Percentiles rank a stretch among this genome's conserved stretches.
phyloP scores from a whole-genome alignment of 2,113 vertebrate genomes.

The Hyla sarda region DNA sequence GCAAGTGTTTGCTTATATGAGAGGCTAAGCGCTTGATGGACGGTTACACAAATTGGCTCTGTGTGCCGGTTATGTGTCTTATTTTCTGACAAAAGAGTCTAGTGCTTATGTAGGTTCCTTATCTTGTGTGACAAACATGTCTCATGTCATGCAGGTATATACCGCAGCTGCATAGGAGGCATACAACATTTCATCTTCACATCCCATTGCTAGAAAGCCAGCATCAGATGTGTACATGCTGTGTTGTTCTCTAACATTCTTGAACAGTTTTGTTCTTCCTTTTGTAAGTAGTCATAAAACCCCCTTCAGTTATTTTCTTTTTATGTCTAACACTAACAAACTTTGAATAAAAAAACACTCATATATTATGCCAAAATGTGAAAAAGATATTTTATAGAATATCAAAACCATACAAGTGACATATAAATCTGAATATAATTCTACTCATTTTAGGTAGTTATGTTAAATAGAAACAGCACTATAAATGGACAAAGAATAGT shows the following conservation, averaged over 20 bases:
- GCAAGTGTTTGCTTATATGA: conserved; percentile 33
- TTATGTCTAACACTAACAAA: neutral
- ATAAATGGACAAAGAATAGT: too few species aligned
- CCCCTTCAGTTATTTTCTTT: neutral
- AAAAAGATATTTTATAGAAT: too few species aligned
- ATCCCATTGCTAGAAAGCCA: neutral
- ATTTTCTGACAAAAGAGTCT: conserved; percentile 5
- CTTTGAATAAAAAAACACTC: neutral
- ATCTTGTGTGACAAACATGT: conserved; percentile 29
- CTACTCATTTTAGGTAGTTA: too few species aligned
- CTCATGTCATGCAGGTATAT: neutral
- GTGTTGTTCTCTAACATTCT: neutral
- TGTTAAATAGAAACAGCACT: too few species aligned
- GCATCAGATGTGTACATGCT: neutral
- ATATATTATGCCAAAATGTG: too few species aligned
- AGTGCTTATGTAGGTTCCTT: conserved; percentile 3
- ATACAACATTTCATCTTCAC: conserved; percentile 9
- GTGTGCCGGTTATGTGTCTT: conserved; percentile 24
- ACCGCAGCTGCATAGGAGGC: neutral
- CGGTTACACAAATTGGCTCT: conserved; percentile 30
- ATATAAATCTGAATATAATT: too few species aligned
- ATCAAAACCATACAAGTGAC: too few species aligned
- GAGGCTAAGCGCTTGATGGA: conserved; percentile 30
- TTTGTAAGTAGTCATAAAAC: neutral
- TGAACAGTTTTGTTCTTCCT: neutral